These are phyloP conservation scores for Tortrix viridana DNA, from an alignment of 2,888 invertebrate species.

Conservation along the genomic window DNA sequence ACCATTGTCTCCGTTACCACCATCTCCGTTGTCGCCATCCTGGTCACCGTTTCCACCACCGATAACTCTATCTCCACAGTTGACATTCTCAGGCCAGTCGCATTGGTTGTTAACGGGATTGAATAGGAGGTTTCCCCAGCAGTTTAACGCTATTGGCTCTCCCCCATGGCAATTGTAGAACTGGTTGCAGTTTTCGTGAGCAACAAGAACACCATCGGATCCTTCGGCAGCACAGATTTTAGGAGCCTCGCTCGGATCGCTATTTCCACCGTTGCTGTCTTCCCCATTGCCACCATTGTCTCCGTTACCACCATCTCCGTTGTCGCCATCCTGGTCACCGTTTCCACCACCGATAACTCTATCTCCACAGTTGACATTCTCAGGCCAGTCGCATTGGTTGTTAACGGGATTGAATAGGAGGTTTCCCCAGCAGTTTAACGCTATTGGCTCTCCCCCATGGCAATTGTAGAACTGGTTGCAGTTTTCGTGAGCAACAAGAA, in stretches of 20 bases:
- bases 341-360: conserved; percentile 34
- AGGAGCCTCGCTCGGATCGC: conserved; percentile 38
- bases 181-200: conserved; percentile 56
- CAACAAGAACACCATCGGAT: conserved; percentile 50
- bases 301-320: conserved; percentile 7
- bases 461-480: conserved; percentile 59
- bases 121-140: conserved; percentile 47
- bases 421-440: conserved; percentile 44
- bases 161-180: conserved; percentile 51
- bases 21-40: conserved; percentile 23
- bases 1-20: conserved; percentile 39
- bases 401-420: too few species aligned
- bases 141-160: conserved; percentile 44
- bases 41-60: conserved; percentile 27
- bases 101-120: conserved; percentile 48
- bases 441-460: conserved; percentile 44
- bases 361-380: conserved; percentile 50
- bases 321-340: background rate
- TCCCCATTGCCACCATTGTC: background rate
- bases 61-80: conserved; percentile 45
- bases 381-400: too few species aligned
- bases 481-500: too few species aligned
- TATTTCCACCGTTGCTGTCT: conserved; percentile 28
- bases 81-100: conserved; percentile 51
- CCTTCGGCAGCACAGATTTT: conserved; percentile 47